A percentile compares a stretch with the other conserved stretches of the same genome.
Conservation (phyloP, 2,888 invertebrate species). For the Drosophila paucipuncta region DNA sequence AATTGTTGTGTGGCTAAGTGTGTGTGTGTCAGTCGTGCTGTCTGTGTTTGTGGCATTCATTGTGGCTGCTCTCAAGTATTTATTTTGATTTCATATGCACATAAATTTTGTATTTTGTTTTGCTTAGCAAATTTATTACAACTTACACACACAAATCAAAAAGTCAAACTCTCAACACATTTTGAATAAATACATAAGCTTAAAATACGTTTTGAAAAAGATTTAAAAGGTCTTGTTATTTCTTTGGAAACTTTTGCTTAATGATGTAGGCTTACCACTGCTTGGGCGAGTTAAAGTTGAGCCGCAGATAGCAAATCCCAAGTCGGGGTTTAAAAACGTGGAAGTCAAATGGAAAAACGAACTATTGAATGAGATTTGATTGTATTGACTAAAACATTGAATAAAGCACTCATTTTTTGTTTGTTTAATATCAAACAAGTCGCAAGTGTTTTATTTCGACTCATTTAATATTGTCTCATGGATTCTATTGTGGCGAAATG, state of each 20-base stretch:
- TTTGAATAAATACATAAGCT: slow-evolving; percentile 5
- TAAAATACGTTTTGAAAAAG: neutral
- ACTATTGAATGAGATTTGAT: neutral
- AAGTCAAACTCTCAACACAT: slow-evolving; percentile 19
- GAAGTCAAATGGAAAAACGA: neutral
- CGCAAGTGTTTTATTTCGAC: too few relatives aligned
- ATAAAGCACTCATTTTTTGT: neutral
- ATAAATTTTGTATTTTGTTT: slow-evolving; percentile 36
- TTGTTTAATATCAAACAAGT: neutral
- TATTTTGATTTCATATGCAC: slow-evolving; percentile 37
- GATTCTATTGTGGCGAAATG: neutral
- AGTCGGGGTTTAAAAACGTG: neutral
- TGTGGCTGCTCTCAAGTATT: slow-evolving; percentile 22
- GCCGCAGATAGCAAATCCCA: neutral
- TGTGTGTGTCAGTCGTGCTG: slow-evolving; percentile 40
- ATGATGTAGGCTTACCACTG: neutral
- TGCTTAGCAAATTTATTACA: slow-evolving; percentile 9
- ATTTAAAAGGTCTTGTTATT: neutral
- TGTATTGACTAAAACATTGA: neutral
- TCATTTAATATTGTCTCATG: neutral
- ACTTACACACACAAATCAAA: neutral
- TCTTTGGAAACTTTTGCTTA: neutral
- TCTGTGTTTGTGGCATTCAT: neutral
- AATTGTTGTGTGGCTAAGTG: slow-evolving; percentile 49
- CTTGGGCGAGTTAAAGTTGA: neutral